Conservation (phyloP, 2,888 invertebrate genomes). For the Phymatocera aterrima region DNA sequence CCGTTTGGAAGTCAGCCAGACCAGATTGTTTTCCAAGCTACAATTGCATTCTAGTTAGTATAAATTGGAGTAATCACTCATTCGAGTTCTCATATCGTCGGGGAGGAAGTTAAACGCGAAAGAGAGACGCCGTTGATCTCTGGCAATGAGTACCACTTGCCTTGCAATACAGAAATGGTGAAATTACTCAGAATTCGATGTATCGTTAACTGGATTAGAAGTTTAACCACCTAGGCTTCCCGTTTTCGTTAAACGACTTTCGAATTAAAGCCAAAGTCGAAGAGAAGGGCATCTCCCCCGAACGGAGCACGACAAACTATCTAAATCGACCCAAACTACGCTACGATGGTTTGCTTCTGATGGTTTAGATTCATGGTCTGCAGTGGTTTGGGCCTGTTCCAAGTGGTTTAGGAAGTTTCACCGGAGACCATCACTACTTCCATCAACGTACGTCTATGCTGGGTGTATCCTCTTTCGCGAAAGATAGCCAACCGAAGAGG, state of each 20-base stretch:
- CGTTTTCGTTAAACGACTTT: conserved; percentile 33
- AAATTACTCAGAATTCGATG: conserved; percentile 27
- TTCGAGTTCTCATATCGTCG: conserved; percentile 14
- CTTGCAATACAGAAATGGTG: background rate
- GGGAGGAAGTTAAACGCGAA: conserved; percentile 20
- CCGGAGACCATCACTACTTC: conserved; percentile 65
- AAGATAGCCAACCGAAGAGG: conserved; percentile 38
- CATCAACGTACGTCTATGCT: conserved; percentile 59
- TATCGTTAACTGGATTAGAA: background rate
- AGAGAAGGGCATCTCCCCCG: conserved; percentile 22
- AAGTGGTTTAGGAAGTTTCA: conserved; percentile 61
- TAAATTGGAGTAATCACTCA: conserved; percentile 36
- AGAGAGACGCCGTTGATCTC: background rate
- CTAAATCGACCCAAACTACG: conserved; percentile 31
- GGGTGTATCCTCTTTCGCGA: conserved; percentile 49
- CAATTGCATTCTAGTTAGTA: conserved; percentile 35
- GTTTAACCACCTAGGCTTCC: background rate
- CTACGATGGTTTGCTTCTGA: conserved; percentile 14
- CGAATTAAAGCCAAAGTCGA: conserved; percentile 32
- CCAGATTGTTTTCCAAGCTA: conserved; percentile 38
- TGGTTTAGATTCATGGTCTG: conserved; percentile 40
- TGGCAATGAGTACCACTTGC: background rate
- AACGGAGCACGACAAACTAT: conserved; percentile 33
- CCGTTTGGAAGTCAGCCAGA: background rate
- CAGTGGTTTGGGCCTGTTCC: conserved; percentile 39